Evolutionary conservation across 92 coral and sea anemone species (phyloP).

Genomic region (Paramuricea clavata): DNA sequence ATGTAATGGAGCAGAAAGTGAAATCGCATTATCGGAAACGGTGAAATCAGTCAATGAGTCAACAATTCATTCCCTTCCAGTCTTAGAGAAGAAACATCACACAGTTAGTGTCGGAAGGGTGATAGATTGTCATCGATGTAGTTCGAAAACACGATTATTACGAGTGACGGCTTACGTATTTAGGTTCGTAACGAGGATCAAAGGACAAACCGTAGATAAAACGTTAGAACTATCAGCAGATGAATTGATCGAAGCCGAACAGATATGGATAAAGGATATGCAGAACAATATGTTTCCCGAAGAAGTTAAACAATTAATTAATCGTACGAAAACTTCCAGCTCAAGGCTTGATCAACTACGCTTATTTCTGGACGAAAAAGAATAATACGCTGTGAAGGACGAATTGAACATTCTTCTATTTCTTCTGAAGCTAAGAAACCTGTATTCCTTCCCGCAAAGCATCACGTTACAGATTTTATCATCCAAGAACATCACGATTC

Average conservation of each 20-base stretch:
- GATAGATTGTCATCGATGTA: background rate
- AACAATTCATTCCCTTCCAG: background rate
- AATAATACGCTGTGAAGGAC: conserved; percentile 19
- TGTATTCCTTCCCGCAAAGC: conserved; percentile 47
- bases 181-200: background rate
- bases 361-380: conserved; percentile 7
- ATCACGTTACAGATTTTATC: conserved; percentile 40
- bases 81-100: background rate
- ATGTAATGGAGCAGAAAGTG: background rate
- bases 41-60: background rate
- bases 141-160: background rate
- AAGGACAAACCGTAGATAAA: background rate
- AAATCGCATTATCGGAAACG: background rate
- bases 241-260: conserved; percentile 1
- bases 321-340: background rate
- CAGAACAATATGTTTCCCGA: background rate
- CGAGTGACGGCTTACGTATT: background rate
- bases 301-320: background rate
- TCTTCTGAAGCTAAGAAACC: conserved; percentile 9
- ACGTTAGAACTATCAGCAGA: background rate
- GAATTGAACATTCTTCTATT: conserved; percentile 4
- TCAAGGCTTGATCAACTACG: background rate
- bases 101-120: background rate
- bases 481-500: conserved; percentile 27
- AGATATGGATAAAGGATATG: background rate